Conservation (phyloP, 2,797 vertebrate genomes). For the Peromyscus eremicus region DNA sequence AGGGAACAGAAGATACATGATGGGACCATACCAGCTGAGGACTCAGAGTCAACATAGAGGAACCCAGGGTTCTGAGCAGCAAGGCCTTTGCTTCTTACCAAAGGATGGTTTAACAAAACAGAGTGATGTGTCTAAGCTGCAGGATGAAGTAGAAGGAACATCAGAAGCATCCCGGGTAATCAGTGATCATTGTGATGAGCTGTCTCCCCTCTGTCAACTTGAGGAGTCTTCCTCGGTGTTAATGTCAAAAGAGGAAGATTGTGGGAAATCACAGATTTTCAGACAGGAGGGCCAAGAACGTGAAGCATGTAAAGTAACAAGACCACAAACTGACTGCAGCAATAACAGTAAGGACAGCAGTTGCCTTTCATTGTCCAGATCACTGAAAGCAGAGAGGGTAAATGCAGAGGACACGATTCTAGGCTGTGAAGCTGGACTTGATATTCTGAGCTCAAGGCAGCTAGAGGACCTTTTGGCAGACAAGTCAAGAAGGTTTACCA, state of each 20-base stretch:
- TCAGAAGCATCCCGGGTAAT: conserved; percentile 33
- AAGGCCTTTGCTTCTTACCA: conserved; percentile 72
- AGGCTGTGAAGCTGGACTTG: conserved; percentile 79
- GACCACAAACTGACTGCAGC: conserved; percentile 65
- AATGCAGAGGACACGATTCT: conserved; percentile 78
- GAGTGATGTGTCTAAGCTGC: conserved; percentile 65
- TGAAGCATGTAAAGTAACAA: conserved; percentile 68
- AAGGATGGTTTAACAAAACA: conserved; percentile 77
- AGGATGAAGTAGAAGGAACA: conserved; percentile 61
- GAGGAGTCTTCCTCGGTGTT: conserved; percentile 61
- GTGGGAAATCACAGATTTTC: conserved; percentile 69
- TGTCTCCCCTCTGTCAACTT: conserved; percentile 63
- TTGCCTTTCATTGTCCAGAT: conserved; percentile 78
- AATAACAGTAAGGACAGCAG: conserved; percentile 34
- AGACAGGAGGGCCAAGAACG: conserved; percentile 65
- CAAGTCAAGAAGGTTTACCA: conserved; percentile 82
- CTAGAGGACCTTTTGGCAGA: conserved; percentile 87
- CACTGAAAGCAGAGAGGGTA: conserved; percentile 79
- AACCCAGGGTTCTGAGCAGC: conserved; percentile 59
- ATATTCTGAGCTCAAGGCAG: conserved; percentile 85
- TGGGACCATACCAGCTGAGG: conserved; percentile 52
- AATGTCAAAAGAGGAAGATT: conserved; percentile 68
- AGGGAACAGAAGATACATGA: conserved; percentile 45
- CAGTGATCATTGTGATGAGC: conserved; percentile 61
- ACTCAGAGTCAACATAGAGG: conserved; percentile 73